These are phyloP conservation scores for Linurgus olivaceus DNA, from an alignment of 2,797 vertebrate genomes.

Conservation along the genomic window DNA sequence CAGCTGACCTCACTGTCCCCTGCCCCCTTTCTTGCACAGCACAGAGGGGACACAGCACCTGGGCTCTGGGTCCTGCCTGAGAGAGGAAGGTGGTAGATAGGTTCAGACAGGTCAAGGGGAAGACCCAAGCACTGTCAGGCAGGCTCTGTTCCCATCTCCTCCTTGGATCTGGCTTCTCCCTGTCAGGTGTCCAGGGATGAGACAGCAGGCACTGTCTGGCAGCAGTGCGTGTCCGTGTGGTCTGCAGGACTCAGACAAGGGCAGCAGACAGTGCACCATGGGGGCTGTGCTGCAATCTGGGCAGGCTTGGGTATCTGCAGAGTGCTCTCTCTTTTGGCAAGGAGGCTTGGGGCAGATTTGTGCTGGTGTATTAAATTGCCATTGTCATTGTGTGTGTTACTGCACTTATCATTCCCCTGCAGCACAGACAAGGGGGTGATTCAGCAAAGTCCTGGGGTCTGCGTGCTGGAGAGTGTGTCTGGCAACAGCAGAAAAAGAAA, in stretches of 20 bases:
- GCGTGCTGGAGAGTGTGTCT: not conserved
- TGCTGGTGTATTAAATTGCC: not conserved
- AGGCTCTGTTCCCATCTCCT: not conserved
- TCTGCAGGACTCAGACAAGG: constrained; percentile 7
- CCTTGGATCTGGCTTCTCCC: not conserved
- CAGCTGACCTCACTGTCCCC: not conserved
- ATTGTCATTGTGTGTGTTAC: not conserved
- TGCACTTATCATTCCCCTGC: not conserved
- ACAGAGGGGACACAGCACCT: accelerated
- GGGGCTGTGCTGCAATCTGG: not conserved
- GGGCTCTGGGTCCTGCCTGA: not conserved
- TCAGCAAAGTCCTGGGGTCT: not conserved
- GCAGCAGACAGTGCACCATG: not conserved
- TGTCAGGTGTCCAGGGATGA: not conserved
- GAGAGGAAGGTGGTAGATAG: not conserved
- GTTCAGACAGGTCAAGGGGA: not conserved
- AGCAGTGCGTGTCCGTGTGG: accelerated
- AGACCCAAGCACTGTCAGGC: not conserved
- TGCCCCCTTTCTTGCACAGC: not conserved
- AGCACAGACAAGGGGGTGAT: not conserved
- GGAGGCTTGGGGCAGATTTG: not conserved
- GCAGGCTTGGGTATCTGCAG: not conserved
- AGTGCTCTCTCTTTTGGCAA: not conserved
- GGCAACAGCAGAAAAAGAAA: not conserved
- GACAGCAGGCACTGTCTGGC: not conserved